phyloP scores from a whole-genome alignment of 2,797 vertebrate species.

The Melanotaenia boesemani region DNA sequence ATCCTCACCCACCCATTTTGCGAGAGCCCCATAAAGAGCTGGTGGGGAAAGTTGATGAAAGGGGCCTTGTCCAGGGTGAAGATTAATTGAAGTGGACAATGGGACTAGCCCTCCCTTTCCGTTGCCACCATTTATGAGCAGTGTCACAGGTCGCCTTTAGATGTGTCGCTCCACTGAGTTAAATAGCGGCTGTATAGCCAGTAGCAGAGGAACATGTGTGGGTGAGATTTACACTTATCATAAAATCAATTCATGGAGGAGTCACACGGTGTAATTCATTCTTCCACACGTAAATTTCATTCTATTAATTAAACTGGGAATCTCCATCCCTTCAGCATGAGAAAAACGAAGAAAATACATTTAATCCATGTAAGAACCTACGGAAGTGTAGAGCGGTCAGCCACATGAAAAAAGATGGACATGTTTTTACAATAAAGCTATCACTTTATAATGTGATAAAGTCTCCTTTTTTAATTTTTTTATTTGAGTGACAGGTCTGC shows the following conservation, averaged over 20 bases:
- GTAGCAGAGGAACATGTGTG: conserved; percentile 44
- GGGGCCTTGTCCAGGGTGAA: conserved; percentile 70
- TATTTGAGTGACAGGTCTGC: too few species aligned
- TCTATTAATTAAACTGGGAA: conserved; percentile 1
- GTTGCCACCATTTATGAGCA: conserved; percentile 60
- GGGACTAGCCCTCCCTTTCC: conserved; percentile 49
- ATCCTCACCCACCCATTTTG: conserved; percentile 54
- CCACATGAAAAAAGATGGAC: too few species aligned
- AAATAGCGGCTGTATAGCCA: conserved; percentile 27
- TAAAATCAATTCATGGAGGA: conserved; percentile 48
- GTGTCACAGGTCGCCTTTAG: conserved; percentile 65
- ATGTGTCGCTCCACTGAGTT: conserved; percentile 42
- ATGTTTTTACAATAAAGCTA: too few species aligned
- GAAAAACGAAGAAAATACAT: background rate
- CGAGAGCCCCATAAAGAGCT: conserved; percentile 58
- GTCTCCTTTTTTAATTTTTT: too few species aligned
- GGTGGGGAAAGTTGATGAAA: conserved; percentile 60
- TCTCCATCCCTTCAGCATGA: background rate
- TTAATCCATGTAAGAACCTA: background rate
- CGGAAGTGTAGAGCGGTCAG: too few species aligned
- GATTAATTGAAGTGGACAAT: conserved; percentile 71
- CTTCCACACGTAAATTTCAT: conserved; percentile 45
- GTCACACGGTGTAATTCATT: conserved; percentile 21
- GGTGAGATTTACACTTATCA: conserved; percentile 29
- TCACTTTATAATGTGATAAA: too few species aligned